Conservation (phyloP, 2,888 invertebrate species). For the Rhingia rostrata region DNA sequence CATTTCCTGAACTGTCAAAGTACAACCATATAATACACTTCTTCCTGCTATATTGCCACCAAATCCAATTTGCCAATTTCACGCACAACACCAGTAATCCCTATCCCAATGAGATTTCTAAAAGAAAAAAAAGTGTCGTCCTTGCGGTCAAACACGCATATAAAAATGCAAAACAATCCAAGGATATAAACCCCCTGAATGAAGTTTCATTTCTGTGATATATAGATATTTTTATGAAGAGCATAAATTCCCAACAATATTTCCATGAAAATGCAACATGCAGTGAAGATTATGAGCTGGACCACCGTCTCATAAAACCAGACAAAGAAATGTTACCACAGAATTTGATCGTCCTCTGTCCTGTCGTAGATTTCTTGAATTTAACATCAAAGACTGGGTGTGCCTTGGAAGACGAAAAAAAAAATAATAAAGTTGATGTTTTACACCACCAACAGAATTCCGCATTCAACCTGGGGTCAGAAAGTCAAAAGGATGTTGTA, state of each 20-base stretch:
- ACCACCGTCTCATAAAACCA: conserved; percentile 45
- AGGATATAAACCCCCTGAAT: conserved; percentile 44
- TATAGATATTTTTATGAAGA: conserved; percentile 45
- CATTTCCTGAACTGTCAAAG: too few species aligned
- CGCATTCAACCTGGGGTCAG: conserved; percentile 59
- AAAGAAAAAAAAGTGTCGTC: conserved; percentile 31
- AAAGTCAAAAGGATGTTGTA: conserved; percentile 43
- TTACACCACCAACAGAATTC: conserved; percentile 47
- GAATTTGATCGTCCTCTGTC: conserved; percentile 26
- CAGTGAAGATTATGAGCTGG: conserved; percentile 51
- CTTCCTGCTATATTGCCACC: conserved; percentile 1
- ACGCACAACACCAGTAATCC: conserved; percentile 64
- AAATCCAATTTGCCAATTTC: conserved; percentile 41
- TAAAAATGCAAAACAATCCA: conserved; percentile 61
- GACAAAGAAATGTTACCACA: conserved; percentile 39
- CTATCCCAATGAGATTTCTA: conserved; percentile 35
- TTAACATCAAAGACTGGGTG: conserved; percentile 52
- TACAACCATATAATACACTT: not conserved
- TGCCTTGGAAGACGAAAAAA: conserved; percentile 4
- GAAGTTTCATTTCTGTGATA: conserved; percentile 39
- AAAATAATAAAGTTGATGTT: conserved; percentile 66
- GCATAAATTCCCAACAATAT: conserved; percentile 42
- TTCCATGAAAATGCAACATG: conserved; percentile 63
- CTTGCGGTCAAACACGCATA: conserved; percentile 66
- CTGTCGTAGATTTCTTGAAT: conserved; percentile 3